Percentiles rank a stretch among this genome's conserved stretches.
These are phyloP conservation scores for Clarias fuscus DNA, from an alignment of 2,797 vertebrate species.

Conservation along the genomic window DNA sequence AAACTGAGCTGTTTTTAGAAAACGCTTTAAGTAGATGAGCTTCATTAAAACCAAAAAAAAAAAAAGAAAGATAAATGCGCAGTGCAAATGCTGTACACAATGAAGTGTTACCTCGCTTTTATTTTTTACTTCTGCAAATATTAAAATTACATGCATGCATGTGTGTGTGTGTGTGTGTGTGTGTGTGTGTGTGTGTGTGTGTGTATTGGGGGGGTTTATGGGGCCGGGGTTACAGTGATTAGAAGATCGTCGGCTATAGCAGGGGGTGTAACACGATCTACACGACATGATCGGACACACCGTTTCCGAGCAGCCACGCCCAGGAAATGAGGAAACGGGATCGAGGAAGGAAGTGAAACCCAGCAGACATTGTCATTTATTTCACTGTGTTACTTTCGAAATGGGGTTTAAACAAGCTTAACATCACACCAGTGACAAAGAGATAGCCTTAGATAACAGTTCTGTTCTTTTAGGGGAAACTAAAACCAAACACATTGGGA, in stretches of 20 bases:
- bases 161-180: background rate
- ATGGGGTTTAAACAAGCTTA: background rate
- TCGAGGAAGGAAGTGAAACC: conserved; percentile 79
- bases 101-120: background rate
- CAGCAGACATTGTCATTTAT: conserved; percentile 54
- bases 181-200: background rate
- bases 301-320: conserved; percentile 52
- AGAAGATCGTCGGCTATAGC: background rate
- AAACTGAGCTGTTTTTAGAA: conserved; percentile 21
- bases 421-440: too few relatives aligned
- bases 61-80: background rate
- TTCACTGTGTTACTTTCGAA: background rate
- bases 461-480: too few relatives aligned
- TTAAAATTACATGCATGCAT: background rate
- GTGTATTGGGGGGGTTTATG: background rate
- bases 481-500: too few relatives aligned
- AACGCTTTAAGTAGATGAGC: background rate
- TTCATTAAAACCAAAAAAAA: background rate
- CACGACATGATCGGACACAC: background rate
- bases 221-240: background rate
- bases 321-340: conserved; percentile 77
- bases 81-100: background rate
- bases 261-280: background rate
- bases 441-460: too few relatives aligned
- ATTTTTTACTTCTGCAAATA: background rate